These are phyloP conservation scores for Caenorhabditis angaria DNA, from an alignment of 2,888 invertebrate species.

Conservation along the genomic window DNA sequence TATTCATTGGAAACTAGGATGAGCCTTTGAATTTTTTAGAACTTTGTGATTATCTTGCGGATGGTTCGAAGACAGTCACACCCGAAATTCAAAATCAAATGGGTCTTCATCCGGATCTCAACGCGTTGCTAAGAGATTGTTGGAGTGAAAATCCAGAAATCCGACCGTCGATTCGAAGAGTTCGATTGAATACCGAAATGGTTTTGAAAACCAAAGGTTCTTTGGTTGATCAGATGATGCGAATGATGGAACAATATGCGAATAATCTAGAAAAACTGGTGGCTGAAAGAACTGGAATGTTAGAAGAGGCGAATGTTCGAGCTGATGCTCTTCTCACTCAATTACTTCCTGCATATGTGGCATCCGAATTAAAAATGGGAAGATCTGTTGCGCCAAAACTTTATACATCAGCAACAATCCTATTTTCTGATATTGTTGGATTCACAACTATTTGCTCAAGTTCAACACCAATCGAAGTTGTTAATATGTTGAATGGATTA, in stretches of 20 bases:
- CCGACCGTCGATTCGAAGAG: conserved; percentile 67
- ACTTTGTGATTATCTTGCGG: conserved; percentile 56
- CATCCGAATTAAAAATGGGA: conserved; percentile 68
- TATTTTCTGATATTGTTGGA: conserved; percentile 62
- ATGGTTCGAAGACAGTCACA: conserved; percentile 56
- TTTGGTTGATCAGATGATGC: conserved; percentile 71
- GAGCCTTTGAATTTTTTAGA: conserved; percentile 45
- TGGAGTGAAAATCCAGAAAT: conserved; percentile 71
- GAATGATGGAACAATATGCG: conserved; percentile 65
- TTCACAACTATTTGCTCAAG: conserved; percentile 68
- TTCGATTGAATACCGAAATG: conserved; percentile 69
- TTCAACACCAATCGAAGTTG: conserved; percentile 69
- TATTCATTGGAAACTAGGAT: neutral
- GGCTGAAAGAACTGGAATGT: conserved; percentile 70
- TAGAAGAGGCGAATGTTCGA: conserved; percentile 69
- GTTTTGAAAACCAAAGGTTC: conserved; percentile 64
- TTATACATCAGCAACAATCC: conserved; percentile 62
- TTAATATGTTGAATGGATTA: conserved; percentile 68
- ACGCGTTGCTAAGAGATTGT: conserved; percentile 61
- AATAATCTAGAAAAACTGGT: conserved; percentile 71
- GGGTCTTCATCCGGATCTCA: conserved; percentile 66
- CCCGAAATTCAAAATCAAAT: conserved; percentile 67
- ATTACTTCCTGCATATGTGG: conserved; percentile 67
- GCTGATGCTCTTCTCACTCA: conserved; percentile 68
- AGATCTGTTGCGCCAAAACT: conserved; percentile 66